Evolutionary conservation across 2,797 vertebrate genomes (phyloP), one percentile per base, ranked within the genome.

Genomic region (Gila robusta): DNA sequence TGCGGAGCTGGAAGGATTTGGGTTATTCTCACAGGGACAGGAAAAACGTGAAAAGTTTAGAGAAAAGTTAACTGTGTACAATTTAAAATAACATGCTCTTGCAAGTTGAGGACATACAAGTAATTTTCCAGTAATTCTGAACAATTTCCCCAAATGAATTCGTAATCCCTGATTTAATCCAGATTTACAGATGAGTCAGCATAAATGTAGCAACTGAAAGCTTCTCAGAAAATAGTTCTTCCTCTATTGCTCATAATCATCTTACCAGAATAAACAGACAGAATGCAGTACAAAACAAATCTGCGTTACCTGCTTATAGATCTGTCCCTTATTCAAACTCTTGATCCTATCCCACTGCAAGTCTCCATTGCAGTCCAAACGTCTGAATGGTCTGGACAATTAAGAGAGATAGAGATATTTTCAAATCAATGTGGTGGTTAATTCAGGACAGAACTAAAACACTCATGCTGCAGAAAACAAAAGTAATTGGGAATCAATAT

Each of bases 321-420:
- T 91, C 79, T 96, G 94, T 19, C 97, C 97, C 88, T 97, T 97
- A 0, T 97, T 94, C 90, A 97, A 92, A 89, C 90, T 94, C 21
- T 82, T 95, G 81, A 97, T 97, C 89, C 94, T 96, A 49, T 97
- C 96, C 97, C 96, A 97, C 39, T 93, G 94, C 14, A 97, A 93
- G 86, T 96, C 95, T 49, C 97, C 96, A 2, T 97, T 96, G 66
- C 87, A 81, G 82, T 97, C 96, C 91, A 97, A 82, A 37, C 95
- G 93, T 32, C 96, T 94, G 91, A 97, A 97, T 71, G 97, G 97
- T 88, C 96, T 97, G 73, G 62, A 69, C 67, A 64, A 83, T 44
- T 83, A 37, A 26, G 26, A 35, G n/a, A 28, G 14, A 70, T 28
- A 79, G 17, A 81, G 23, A 78, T 35, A 35, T 28, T 59, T 71